Percentiles rank a stretch among this genome's conserved stretches.
Conservation (phyloP, 2,888 invertebrate species). For the Iphiclides podalirius region DNA sequence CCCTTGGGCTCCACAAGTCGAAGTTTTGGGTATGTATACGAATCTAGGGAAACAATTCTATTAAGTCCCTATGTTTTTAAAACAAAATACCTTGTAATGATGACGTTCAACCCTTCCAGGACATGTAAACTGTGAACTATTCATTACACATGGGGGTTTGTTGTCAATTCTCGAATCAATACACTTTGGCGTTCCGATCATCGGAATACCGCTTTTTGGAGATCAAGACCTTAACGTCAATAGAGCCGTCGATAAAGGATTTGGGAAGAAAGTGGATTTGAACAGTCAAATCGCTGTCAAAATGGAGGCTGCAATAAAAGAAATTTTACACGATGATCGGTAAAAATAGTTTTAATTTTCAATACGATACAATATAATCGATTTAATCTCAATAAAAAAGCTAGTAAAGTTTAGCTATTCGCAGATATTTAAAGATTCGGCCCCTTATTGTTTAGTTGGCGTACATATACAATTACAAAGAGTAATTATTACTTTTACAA, state of each 20-base stretch:
- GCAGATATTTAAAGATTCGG: too few species aligned
- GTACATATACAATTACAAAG: too few species aligned
- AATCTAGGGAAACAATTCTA: too few species aligned
- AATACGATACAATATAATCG: too few species aligned
- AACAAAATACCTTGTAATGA: too few species aligned
- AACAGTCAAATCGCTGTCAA: conserved; percentile 30
- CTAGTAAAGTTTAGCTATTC: too few species aligned
- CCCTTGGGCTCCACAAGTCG: conserved; percentile 53
- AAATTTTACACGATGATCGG: conserved; percentile 6
- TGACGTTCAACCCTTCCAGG: too few species aligned
- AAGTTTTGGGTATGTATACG: conserved; percentile 42
- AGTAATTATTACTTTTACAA: too few species aligned
- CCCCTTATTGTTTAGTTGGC: too few species aligned
- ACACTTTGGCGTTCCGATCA: conserved; percentile 46
- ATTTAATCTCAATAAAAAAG: too few species aligned
- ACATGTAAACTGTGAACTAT: conserved; percentile 47
- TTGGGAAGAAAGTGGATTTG: conserved; percentile 32
- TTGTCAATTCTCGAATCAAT: conserved; percentile 47
- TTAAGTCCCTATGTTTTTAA: too few species aligned
- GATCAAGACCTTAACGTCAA: conserved; percentile 41
- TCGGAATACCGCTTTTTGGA: conserved; percentile 48
- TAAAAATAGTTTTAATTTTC: too few species aligned
- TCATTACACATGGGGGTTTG: conserved; percentile 50
- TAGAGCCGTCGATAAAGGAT: conserved; percentile 36
- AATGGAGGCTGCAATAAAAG: conserved; percentile 31